Conservation (phyloP, 2,113 vertebrate genomes). For the Phoxinus phoxinus region DNA sequence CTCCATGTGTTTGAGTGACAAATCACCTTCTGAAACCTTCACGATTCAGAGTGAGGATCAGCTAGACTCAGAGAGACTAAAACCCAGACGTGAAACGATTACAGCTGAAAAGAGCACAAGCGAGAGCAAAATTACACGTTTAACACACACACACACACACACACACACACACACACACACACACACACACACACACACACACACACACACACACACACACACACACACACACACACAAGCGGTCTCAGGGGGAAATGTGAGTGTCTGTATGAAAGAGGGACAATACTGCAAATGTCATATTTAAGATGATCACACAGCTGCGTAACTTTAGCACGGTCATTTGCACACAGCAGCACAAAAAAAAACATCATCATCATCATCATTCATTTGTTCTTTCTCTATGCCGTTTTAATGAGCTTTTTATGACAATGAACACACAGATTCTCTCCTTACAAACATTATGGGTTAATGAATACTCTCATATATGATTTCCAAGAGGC, state of each 20-base stretch:
- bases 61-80: slow-evolving; percentile 20
- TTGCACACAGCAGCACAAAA: slow-evolving; percentile 26
- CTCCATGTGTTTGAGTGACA: slow-evolving; percentile 23
- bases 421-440: slow-evolving; percentile 27
- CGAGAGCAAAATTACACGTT: slow-evolving; percentile 17
- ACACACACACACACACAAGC: not conserved
- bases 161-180: no score
- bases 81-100: not conserved
- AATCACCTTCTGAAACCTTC: slow-evolving; percentile 32
- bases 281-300: slow-evolving; percentile 13
- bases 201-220: no score
- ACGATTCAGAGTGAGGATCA: slow-evolving; percentile 9
- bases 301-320: slow-evolving; percentile 22
- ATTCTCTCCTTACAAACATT: slow-evolving; percentile 13
- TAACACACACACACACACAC: not conserved
- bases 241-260: not conserved
- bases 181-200: no score
- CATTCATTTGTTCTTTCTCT: not conserved
- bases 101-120: not conserved
- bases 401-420: slow-evolving; percentile 21
- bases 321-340: slow-evolving; percentile 10
- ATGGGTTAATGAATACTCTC: slow-evolving; percentile 35
- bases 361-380: not conserved
- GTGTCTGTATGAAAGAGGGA: not conserved
- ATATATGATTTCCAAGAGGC: slow-evolving; percentile 1